phyloP scores from a whole-genome alignment of 92 coral and sea anemone species.

The Actinernus sp. region DNA sequence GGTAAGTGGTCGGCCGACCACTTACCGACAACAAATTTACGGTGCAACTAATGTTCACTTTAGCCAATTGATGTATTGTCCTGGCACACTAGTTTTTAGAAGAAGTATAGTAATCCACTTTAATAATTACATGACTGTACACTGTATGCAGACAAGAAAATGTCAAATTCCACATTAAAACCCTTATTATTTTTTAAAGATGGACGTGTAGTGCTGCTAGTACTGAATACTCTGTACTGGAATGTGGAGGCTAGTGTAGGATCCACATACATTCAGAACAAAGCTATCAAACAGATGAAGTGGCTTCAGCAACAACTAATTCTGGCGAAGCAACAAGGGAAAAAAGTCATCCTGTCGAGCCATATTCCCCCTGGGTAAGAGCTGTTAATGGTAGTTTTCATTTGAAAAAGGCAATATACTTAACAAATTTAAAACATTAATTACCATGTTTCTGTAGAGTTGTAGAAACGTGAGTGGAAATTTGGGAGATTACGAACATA shows the following conservation, averaged over 20 bases:
- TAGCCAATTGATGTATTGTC: no score
- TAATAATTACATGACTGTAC: no score
- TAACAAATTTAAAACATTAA: not conserved
- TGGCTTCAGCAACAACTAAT: conserved; percentile 84
- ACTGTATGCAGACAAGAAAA: no score
- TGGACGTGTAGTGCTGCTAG: conserved; percentile 77
- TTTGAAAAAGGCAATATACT: not conserved
- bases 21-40: no score
- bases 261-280: conserved; percentile 48
- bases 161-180: not conserved
- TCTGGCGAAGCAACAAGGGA: conserved; percentile 60
- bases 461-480: no score
- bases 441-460: not conserved
- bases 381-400: not conserved
- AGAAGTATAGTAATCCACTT: no score
- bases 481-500: no score
- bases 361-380: conserved; percentile 95
- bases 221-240: conserved; percentile 91
- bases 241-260: conserved; percentile 29
- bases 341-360: conserved; percentile 80
- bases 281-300: conserved; percentile 74
- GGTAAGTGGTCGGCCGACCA: no score
- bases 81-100: no score
- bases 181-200: conserved; percentile 31
- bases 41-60: no score